Evolutionary conservation across 1,140 invertebrate genomes (phyloP).

Genomic region (Hermatobates lingyangjiaoensis): DNA sequence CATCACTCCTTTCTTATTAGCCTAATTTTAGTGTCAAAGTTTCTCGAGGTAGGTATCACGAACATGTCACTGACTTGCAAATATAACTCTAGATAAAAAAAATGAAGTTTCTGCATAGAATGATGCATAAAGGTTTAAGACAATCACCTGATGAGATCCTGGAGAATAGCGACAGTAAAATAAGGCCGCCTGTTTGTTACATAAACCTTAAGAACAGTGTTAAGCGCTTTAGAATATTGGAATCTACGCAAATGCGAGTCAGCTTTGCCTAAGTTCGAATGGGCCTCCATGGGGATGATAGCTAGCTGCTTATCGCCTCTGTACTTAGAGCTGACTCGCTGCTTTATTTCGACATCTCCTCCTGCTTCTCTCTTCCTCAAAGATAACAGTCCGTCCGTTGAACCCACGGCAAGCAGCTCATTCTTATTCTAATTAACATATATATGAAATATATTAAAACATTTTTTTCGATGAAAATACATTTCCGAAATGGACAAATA

Average conservation of each 20-base stretch:
- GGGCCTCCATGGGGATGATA: too few species aligned
- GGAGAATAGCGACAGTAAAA: conserved; percentile 54
- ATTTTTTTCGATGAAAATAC: too few species aligned
- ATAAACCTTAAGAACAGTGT: conserved; percentile 41
- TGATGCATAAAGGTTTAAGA: too few species aligned
- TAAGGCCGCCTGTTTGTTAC: conserved; percentile 46
- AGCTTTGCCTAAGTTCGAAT: conserved; percentile 32
- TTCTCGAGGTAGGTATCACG: too few species aligned
- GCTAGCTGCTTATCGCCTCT: too few species aligned
- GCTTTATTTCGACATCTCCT: conserved; percentile 20
- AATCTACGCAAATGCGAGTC: conserved; percentile 61
- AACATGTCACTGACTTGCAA: too few species aligned
- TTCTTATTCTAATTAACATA: background rate
- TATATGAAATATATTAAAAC: background rate
- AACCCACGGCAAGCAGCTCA: background rate
- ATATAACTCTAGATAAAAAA: too few species aligned
- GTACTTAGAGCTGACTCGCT: conserved; percentile 15
- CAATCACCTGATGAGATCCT: conserved; percentile 48
- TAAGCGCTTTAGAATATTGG: conserved; percentile 61
- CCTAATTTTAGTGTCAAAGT: too few species aligned
- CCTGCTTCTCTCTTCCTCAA: background rate
- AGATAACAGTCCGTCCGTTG: too few species aligned
- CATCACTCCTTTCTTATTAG: too few species aligned
- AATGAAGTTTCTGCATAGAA: too few species aligned
- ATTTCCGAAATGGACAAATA: too few species aligned